Evolutionary conservation across 2,113 vertebrate genomes (phyloP), one percentile per base, ranked within the genome.

Genomic region (Eolophus roseicapilla): DNA sequence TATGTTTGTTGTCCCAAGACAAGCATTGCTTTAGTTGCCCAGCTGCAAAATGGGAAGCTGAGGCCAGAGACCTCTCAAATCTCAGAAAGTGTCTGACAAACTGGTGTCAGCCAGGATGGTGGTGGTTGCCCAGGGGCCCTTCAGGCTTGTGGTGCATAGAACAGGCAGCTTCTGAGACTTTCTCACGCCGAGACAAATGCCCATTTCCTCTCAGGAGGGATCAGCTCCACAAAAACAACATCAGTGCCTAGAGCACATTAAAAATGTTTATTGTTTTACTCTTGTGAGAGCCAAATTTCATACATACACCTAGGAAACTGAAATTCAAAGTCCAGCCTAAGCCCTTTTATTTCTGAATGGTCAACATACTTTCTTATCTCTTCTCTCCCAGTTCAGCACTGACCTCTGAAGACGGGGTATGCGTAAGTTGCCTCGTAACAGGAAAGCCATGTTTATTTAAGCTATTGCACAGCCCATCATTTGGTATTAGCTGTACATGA

Each of bases 351-450:
- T 82, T 91, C 78, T 5, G 3, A 50, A 64, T 5, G 68, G 41
- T 60, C 35, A 79, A 89, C 87, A 82, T 31, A 19, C 21, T 31
- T 17, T 65, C 63, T 75, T 86, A 20, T 27, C 17, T 71, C 46
- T 75, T 87, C 25, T 75, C 4, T 7, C 4, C 2, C 3, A 4
- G 1, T 37, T 82, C 62, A 69, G 12, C 33, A 33, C 11, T 71
- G 39, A 43, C 7, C 18, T 79, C 33, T 64, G 35, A 79, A 85
- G 33, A 55, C 15, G 68, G 21, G 28, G n/a, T 2, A 44, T 12
- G 16, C 4, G 6, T 64, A 23, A 79, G 17, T 27, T 47, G 4
- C 17, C n/a, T 17, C 0, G 0, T 52, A 57, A 75, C 9, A 62
- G 16, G 13, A 85, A 79, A 85, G 39, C 3, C n/a, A 24, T 16